A percentile compares a stretch with the other conserved stretches of the same genome.
Evolutionary conservation across 2,888 invertebrate species (phyloP).

Genomic region (Dolomedes plantarius): DNA sequence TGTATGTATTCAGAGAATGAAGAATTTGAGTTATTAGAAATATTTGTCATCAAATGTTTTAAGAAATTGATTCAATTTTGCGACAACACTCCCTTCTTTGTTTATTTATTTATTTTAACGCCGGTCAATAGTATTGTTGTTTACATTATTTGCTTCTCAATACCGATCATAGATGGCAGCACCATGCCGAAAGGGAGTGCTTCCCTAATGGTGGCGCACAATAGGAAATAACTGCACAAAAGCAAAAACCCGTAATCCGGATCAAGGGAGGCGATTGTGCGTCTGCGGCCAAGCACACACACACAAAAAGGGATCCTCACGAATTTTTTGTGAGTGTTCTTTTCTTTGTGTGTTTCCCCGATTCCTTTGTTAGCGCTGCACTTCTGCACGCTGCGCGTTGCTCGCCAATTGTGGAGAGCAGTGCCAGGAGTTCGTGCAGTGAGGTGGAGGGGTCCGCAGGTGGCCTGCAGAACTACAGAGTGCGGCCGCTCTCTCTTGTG

Average conservation of each 20-base stretch:
- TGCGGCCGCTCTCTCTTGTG: not conserved
- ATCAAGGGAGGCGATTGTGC: constrained; percentile 63
- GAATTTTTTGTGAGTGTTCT: not conserved
- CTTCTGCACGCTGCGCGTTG: constrained; percentile 18
- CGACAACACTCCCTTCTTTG: too few relatives aligned
- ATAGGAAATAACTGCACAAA: constrained; percentile 2
- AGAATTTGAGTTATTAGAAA: too few relatives aligned
- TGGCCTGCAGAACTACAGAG: not conserved
- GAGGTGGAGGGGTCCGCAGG: not conserved
- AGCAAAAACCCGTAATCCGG: constrained; percentile 55
- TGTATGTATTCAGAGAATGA: too few relatives aligned
- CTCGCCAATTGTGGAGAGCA: constrained; percentile 40
- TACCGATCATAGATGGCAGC: constrained; percentile 25
- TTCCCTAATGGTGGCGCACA: not conserved
- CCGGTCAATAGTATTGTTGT: too few relatives aligned
- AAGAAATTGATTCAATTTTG: too few relatives aligned
- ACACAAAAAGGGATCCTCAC: not conserved
- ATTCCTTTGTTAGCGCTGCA: constrained; percentile 18
- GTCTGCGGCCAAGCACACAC: constrained; percentile 54
- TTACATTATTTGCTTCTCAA: too few relatives aligned
- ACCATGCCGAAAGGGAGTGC: not conserved
- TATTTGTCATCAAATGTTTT: too few relatives aligned
- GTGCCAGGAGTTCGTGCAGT: not conserved
- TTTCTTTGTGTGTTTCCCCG: not conserved
- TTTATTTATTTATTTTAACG: too few relatives aligned